Conservation (phyloP, 2,113 vertebrate species). For the Orycteropus afer region DNA sequence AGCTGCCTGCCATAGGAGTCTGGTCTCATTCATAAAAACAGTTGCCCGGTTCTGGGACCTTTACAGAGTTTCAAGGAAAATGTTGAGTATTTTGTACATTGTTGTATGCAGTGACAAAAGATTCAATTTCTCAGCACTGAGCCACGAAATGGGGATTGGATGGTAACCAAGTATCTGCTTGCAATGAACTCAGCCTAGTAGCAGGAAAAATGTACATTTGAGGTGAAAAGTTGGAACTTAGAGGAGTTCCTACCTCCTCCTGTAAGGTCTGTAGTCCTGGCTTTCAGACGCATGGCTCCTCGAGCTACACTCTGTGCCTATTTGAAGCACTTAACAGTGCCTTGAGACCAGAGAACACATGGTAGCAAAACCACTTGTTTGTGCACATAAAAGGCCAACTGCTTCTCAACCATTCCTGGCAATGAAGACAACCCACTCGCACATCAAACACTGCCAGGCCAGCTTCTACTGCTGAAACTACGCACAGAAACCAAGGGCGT, state of each 20-base stretch:
- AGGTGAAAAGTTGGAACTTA: not conserved
- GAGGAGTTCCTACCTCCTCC: not conserved
- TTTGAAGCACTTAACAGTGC: not conserved
- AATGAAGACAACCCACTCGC: not conserved
- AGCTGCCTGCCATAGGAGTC: not conserved
- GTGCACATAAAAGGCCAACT: not conserved
- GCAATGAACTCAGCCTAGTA: not conserved
- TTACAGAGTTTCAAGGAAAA: not conserved
- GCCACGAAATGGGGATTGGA: not conserved
- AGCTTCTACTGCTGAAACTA: not conserved
- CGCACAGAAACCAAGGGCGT: not conserved
- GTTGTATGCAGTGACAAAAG: not conserved
- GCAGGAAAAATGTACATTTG: not conserved
- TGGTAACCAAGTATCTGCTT: not conserved
- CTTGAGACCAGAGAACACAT: not conserved
- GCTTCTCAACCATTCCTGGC: not conserved
- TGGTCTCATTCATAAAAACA: not conserved
- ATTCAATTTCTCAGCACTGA: not conserved
- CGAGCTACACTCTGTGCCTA: rapidly evolving
- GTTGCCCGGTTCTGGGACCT: not conserved
- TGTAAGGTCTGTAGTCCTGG: not conserved
- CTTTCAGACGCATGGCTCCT: not conserved
- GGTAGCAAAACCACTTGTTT: not conserved
- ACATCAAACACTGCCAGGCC: not conserved
- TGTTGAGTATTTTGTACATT: not conserved